Percentiles rank a stretch among this genome's conserved stretches.
Evolutionary conservation across 1,140 invertebrate genomes (phyloP).

Genomic region (Atta cephalotes): DNA sequence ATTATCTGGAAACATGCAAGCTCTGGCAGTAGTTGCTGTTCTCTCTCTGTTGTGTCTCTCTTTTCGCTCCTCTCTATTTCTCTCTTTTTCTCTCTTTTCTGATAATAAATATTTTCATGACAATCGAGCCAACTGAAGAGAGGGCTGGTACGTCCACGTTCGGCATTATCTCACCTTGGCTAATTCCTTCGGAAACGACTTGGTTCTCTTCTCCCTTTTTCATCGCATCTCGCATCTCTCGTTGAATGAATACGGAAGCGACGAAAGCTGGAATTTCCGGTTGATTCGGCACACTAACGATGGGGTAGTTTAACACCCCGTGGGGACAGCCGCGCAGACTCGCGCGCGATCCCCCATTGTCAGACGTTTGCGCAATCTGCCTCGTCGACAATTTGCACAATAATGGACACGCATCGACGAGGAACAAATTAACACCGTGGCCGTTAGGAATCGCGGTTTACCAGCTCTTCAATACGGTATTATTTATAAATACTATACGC

Average conservation of each 20-base stretch:
- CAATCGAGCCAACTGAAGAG: conserved; percentile 74
- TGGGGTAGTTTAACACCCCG: conserved; percentile 80
- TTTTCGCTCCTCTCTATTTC: background rate
- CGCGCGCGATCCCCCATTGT: conserved; percentile 77
- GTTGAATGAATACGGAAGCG: conserved; percentile 81
- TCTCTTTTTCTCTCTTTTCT: conserved; percentile 16
- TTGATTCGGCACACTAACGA: conserved; percentile 86
- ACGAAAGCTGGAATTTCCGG: conserved; percentile 86
- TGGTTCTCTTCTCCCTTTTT: background rate
- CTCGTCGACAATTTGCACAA: conserved; percentile 84
- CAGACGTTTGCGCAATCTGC: conserved; percentile 78
- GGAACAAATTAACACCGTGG: conserved; percentile 82
- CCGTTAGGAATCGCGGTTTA: conserved; percentile 78
- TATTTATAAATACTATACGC: conserved; percentile 7
- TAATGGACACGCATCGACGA: conserved; percentile 81
- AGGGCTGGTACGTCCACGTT: background rate
- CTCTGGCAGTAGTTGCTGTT: background rate
- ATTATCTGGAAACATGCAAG: conserved; percentile 71
- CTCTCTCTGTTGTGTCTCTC: background rate
- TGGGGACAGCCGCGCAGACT: conserved; percentile 71
- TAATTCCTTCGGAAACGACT: conserved; percentile 63
- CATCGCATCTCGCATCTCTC: conserved; percentile 16
- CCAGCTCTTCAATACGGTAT: conserved; percentile 1
- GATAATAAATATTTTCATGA: conserved; percentile 84
- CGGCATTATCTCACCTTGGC: conserved; percentile 70